Percentiles rank a stretch among this genome's conserved stretches.
phyloP scores from a whole-genome alignment of 2,797 vertebrate species.

The Chaetodon trifasciatus region DNA sequence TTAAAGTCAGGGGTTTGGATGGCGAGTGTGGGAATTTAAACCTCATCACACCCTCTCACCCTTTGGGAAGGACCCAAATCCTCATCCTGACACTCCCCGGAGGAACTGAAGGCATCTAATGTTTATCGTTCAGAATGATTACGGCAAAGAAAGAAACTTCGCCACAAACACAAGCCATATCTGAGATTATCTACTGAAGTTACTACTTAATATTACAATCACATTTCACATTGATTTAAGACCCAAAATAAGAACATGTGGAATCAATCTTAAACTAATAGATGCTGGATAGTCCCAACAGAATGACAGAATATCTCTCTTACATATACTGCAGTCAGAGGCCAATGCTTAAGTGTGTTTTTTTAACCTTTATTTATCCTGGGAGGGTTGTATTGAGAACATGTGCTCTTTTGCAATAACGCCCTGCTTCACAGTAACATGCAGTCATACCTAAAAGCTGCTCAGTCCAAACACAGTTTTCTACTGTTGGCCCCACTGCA shows the following conservation, averaged over 20 bases:
- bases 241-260: slow-evolving; percentile 43
- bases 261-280: slow-evolving; percentile 54
- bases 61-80: slow-evolving; percentile 21
- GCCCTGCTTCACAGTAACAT: slow-evolving; percentile 46
- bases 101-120: slow-evolving; percentile 18
- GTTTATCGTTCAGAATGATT: slow-evolving; percentile 44
- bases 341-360: slow-evolving; percentile 38
- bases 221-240: slow-evolving; percentile 53
- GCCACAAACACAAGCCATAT: slow-evolving; percentile 13
- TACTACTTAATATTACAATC: slow-evolving; percentile 33
- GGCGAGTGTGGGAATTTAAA: slow-evolving; percentile 46
- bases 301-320: slow-evolving; percentile 39
- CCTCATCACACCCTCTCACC: slow-evolving; percentile 30
- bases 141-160: neutral
- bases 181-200: slow-evolving; percentile 10
- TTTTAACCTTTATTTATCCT: slow-evolving; percentile 57
- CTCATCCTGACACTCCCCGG: neutral
- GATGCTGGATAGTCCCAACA: slow-evolving; percentile 44
- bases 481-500: slow-evolving; percentile 9
- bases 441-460: slow-evolving; percentile 36
- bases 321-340: slow-evolving; percentile 42
- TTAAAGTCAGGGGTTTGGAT: slow-evolving; percentile 59
- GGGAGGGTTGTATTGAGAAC: slow-evolving; percentile 45
- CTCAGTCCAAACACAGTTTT: slow-evolving; percentile 36
- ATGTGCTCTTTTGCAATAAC: slow-evolving; percentile 55